Base-by-base conservation (phyloP, 92 coral and sea anemone species). In the Phenganax marumi region DNA sequence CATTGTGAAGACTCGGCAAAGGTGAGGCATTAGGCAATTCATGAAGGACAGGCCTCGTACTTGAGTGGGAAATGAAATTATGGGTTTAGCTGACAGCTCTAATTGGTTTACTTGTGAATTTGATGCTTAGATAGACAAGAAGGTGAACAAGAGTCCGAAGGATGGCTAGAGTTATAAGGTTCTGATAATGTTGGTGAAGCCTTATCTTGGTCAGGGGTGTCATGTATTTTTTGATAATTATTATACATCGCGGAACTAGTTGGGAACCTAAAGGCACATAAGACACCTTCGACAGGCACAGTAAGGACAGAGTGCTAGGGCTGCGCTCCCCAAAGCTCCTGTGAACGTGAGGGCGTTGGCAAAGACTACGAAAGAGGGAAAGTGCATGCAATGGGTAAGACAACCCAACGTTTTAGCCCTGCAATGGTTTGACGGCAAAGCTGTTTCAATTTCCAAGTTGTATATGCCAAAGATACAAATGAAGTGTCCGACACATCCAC, bases 301-400 rank as follows among this genome's bases (percentile, higher is more conserved):
- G 88, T 81, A 23, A 50, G 63, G n/a, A 86, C 65, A 22, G 77
- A 81, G n/a, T n/a, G n/a, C n/a, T 62, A 24, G 89, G 46, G 76
- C 68, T 50, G 87, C 81, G 39, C 84, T 91, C 62, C 94, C 94
- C 12, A 75, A 49, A 26, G 51, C 52, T 52, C 81, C 78, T 12
- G 85, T 85, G 46, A 86, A 83, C 50, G 79, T 86, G 50, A 89
- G 87, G 77, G 78, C 77, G 49, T 91, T 90, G 95, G 95, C 89
- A 12, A 86, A 72, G 70, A n/a, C n/a, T n/a, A 46, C 53, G 12
- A 50, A 23, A 77, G 87, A 80, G 13, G 33, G 86, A 72, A 89
- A 87, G 6, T 13, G 70, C 55, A 88, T 88, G 90, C 71, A 87
- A 48, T 88, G 93, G 91, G 86, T n/a, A 0, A 62, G 93, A 50